Evolutionary conservation across 2,888 invertebrate genomes (phyloP).

Genomic region (Ceriagrion tenellum): DNA sequence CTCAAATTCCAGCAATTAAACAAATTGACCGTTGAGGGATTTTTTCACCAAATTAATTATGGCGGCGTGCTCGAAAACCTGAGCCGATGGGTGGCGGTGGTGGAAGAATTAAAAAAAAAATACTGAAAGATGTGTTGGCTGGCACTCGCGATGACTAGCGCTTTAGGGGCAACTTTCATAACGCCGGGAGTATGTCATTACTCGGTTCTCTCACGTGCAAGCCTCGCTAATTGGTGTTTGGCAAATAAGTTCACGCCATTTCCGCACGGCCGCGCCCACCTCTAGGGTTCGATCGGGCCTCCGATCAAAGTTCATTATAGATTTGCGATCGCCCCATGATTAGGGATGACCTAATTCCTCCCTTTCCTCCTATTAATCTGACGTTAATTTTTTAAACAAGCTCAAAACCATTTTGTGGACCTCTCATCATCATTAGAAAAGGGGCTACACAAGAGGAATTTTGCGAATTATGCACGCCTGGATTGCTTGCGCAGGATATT

Average conservation of each 20-base stretch:
- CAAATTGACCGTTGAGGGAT: conserved; percentile 16
- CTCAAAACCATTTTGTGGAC: neutral
- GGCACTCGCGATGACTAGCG: neutral
- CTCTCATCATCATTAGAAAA: neutral
- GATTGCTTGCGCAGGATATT: neutral
- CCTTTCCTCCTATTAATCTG: neutral
- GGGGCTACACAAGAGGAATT: neutral
- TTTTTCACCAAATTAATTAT: neutral
- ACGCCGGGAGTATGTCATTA: neutral
- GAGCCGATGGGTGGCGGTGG: neutral
- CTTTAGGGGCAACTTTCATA: conserved; percentile 18
- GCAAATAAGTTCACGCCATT: conserved; percentile 24
- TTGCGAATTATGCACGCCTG: neutral
- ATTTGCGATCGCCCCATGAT: conserved; percentile 18
- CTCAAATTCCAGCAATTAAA: conserved; percentile 26
- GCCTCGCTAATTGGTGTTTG: conserved; percentile 22
- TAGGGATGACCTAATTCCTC: neutral
- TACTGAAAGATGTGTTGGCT: no score
- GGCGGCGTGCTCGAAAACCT: neutral
- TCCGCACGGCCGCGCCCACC: neutral
- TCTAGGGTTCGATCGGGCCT: neutral
- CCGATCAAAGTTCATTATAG: conserved; percentile 29
- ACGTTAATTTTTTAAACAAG: neutral
- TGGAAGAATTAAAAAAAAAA: neutral
- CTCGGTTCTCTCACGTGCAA: neutral